These are phyloP conservation scores for Zonotrichia albicollis DNA, from an alignment of 2,797 vertebrate species.

Conservation along the genomic window DNA sequence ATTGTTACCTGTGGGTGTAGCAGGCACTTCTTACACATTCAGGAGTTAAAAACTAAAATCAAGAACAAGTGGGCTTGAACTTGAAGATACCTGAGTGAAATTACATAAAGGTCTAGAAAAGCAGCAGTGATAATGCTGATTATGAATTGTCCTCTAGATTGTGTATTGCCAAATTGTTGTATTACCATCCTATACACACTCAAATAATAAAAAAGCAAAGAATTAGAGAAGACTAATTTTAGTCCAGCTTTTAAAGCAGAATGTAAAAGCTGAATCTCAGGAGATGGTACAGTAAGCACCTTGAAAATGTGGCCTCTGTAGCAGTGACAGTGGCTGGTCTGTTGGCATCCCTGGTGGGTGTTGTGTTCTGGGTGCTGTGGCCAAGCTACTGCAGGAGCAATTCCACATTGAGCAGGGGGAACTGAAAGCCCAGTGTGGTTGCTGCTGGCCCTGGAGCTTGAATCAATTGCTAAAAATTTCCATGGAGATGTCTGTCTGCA, in stretches of 20 bases:
- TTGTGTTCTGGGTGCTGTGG: background rate
- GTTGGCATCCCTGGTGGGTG: accelerated
- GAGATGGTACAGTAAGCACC: background rate
- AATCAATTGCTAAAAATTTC: background rate
- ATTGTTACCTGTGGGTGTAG: background rate
- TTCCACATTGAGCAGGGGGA: accelerated
- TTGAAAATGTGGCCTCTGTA: background rate
- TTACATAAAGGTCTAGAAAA: background rate
- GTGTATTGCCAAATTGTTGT: background rate
- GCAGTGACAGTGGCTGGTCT: background rate
- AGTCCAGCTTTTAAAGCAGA: background rate
- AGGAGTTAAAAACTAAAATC: background rate
- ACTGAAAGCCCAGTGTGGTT: background rate
- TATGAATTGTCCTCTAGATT: background rate
- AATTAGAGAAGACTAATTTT: background rate
- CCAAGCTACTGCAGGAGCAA: background rate
- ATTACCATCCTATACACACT: background rate
- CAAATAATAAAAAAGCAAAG: background rate
- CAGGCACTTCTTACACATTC: background rate
- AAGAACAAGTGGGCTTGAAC: background rate
- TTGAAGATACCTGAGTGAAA: background rate
- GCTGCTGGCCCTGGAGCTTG: background rate
- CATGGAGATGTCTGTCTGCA: background rate
- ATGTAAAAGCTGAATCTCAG: background rate
- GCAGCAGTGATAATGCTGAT: background rate